Evolutionary conservation across 1,140 invertebrate genomes (phyloP).

Genomic region (Mercenaria mercenaria): DNA sequence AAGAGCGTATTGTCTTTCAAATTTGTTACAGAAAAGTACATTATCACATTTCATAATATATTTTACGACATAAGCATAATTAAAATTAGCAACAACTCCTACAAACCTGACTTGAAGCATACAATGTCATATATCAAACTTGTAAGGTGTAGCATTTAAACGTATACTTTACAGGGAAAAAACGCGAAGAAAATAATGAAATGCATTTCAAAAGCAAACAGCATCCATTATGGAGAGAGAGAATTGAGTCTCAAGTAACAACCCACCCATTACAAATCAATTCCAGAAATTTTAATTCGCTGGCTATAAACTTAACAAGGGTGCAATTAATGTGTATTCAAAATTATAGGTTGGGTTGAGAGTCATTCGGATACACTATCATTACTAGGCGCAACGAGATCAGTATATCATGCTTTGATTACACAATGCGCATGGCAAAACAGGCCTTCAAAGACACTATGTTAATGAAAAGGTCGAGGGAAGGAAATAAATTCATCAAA

Average conservation of each 20-base stretch:
- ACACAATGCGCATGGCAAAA: slow-evolving; percentile 48
- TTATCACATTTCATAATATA: no score
- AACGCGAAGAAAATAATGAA: not conserved
- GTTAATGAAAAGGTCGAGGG: slow-evolving; percentile 46
- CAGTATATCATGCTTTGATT: slow-evolving; percentile 49
- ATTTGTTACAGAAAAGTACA: no score
- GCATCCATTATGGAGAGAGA: not conserved
- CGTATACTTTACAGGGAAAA: not conserved
- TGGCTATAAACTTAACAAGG: slow-evolving; percentile 44
- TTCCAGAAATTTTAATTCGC: slow-evolving; percentile 53
- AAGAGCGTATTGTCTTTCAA: no score
- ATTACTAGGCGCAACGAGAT: slow-evolving; percentile 30
- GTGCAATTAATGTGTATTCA: slow-evolving; percentile 56
- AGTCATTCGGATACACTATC: slow-evolving; percentile 21
- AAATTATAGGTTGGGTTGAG: slow-evolving; percentile 55
- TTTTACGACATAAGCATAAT: no score
- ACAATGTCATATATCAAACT: no score
- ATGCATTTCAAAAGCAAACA: not conserved
- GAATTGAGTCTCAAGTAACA: not conserved
- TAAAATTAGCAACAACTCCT: no score
- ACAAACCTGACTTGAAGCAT: no score
- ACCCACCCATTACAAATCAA: slow-evolving; percentile 58
- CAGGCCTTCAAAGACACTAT: slow-evolving; percentile 46
- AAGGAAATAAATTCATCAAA: slow-evolving; percentile 61
- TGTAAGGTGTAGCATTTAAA: no score